These are phyloP conservation scores for Trichoplusia ni DNA, from an alignment of 1,140 invertebrate species.

Conservation along the genomic window DNA sequence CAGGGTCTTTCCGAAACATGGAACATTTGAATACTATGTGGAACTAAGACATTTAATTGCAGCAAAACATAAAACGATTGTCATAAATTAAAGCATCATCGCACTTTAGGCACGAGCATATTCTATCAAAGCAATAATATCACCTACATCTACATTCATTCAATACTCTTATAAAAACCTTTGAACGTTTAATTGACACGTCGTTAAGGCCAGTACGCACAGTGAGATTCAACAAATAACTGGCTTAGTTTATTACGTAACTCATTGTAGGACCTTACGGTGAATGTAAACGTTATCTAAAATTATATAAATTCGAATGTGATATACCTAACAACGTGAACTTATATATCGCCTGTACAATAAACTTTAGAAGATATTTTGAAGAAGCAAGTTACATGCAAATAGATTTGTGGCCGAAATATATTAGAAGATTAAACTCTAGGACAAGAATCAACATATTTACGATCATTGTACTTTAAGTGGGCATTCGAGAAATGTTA, in stretches of 20 bases:
- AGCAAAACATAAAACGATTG: slow-evolving; percentile 14
- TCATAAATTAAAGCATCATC: slow-evolving; percentile 55
- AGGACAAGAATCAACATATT: slow-evolving; percentile 61
- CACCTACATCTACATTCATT: slow-evolving; percentile 39
- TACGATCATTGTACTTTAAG: slow-evolving; percentile 73
- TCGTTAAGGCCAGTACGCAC: slow-evolving; percentile 31
- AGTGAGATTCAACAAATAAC: slow-evolving; percentile 20
- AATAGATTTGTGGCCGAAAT: slow-evolving; percentile 35
- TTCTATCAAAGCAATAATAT: slow-evolving; percentile 47
- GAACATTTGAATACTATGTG: slow-evolving; percentile 52
- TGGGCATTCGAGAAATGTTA: slow-evolving; percentile 75
- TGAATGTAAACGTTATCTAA: slow-evolving; percentile 69
- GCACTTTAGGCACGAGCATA: slow-evolving; percentile 64
- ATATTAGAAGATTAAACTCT: slow-evolving; percentile 49
- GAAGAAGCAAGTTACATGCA: slow-evolving; percentile 49
- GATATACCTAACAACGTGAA: slow-evolving; percentile 53
- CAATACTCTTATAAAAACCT: slow-evolving; percentile 49
- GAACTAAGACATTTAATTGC: slow-evolving; percentile 52
- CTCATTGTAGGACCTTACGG: slow-evolving; percentile 6
- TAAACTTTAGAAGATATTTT: slow-evolving; percentile 44
- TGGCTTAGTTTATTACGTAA: slow-evolving; percentile 39
- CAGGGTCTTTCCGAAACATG: background rate
- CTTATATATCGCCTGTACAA: slow-evolving; percentile 46
- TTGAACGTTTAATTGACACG: slow-evolving; percentile 74
- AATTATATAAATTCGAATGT: slow-evolving; percentile 75